Base-by-base conservation (phyloP, 2,113 vertebrate species). In the Chionis minor region DNA sequence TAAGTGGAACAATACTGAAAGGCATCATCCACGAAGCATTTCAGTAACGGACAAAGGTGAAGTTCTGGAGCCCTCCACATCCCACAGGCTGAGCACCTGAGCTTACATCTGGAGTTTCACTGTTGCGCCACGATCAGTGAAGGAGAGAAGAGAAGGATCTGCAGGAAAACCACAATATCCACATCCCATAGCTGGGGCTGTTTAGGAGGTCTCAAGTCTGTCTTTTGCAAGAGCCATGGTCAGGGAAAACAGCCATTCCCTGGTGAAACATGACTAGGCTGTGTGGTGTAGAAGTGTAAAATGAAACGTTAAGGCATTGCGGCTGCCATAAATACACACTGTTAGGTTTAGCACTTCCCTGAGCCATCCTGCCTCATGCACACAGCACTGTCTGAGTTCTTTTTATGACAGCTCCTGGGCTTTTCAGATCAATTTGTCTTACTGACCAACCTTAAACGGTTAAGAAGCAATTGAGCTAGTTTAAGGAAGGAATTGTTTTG, bases 341-440 rank as follows among this genome's bases (percentile, higher is more conserved):
- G 93, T 97, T 96, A 93, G 94, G 80, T 85, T 94, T 95, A 95
- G 91, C 92, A 94, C 94, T 91, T 96, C 84, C 67, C 92, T 94
- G 88, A 89, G 87, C 96, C 73, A 78, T 94, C 93, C 84, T 92
- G 84, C 73, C 40, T 94, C 67, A 3, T 86, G 70, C 81, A 83
- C 79, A 49, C 70, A 88, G 67, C 67, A 22, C 73, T 82, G 32
- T 90, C 95, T 89, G 87, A 87, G 78, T 87, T 81, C 83, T 85
- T 90, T 97, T 96, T 95, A 95, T 93, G 81, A 86, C 90, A 84
- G 67, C 91, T 93, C 27, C 82, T 95, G 94, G 82, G 87, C 91
- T 86, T 95, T 95, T 92, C 65, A 92, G 88, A 95, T 95, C 92
- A 79, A 92, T 97, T 97, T 96, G 80, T 97, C 96, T 95, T 96